phyloP scores from a whole-genome alignment of 2,888 invertebrate genomes.

The Parnassius orleans region DNA sequence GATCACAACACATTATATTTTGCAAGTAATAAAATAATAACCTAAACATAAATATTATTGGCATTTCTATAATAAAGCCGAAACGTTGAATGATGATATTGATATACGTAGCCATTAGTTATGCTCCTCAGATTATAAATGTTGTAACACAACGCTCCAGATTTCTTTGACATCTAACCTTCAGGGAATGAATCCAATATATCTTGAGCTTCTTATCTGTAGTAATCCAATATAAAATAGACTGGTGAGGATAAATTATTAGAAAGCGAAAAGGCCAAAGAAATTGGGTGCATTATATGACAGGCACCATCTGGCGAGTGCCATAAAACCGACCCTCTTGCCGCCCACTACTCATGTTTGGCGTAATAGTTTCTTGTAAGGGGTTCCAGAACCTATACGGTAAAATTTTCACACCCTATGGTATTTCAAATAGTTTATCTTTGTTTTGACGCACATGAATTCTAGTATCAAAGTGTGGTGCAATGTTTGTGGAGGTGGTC shows the following conservation, averaged over 20 bases:
- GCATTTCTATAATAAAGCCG: not conserved
- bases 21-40: too few species aligned
- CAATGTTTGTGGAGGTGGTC: too few species aligned
- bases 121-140: constrained; percentile 61
- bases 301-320: constrained; percentile 72
- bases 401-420: constrained; percentile 19
- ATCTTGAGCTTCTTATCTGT: constrained; percentile 34
- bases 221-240: constrained; percentile 1
- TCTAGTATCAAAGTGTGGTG: too few species aligned
- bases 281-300: constrained; percentile 66
- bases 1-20: too few species aligned
- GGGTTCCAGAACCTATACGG: constrained; percentile 32
- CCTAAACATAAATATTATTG: too few species aligned
- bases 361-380: constrained; percentile 72
- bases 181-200: constrained; percentile 44
- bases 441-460: too few species aligned
- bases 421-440: too few species aligned
- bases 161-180: constrained; percentile 76
- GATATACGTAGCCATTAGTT: constrained; percentile 70
- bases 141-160: constrained; percentile 55
- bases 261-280: constrained; percentile 26
- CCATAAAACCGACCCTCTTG: constrained; percentile 75
- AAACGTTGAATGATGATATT: constrained; percentile 62
- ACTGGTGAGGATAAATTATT: constrained; percentile 18
- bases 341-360: constrained; percentile 60